Evolutionary conservation across 2,888 invertebrate species (phyloP).

Genomic region (Acleris emargana): DNA sequence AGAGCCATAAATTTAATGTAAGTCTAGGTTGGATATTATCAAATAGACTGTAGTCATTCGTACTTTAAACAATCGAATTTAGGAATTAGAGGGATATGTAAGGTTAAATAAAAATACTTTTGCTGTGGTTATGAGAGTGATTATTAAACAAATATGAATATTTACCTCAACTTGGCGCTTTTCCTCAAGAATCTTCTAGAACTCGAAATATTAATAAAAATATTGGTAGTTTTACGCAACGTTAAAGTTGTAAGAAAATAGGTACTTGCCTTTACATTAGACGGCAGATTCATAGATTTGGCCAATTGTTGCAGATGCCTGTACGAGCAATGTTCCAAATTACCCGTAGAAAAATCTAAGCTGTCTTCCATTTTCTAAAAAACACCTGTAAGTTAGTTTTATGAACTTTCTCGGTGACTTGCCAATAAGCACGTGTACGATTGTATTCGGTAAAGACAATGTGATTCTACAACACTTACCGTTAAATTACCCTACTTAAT

Average conservation of each 20-base stretch:
- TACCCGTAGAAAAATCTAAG: constrained; percentile 42
- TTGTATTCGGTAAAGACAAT: constrained; percentile 13
- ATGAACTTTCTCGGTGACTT: constrained; percentile 1
- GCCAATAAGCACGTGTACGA: constrained; percentile 40
- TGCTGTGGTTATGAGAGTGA: too few relatives aligned
- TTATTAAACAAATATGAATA: too few relatives aligned
- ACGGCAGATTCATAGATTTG: constrained; percentile 63
- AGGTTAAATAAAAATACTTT: too few relatives aligned
- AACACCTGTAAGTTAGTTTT: constrained; percentile 7
- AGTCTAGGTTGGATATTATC: too few relatives aligned
- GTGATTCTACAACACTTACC: constrained; percentile 10
- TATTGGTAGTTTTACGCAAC: neutral
- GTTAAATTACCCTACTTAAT: constrained; percentile 28
- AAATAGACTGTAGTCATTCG: too few relatives aligned
- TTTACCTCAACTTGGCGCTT: too few relatives aligned
- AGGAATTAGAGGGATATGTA: too few relatives aligned
- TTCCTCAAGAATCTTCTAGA: too few relatives aligned
- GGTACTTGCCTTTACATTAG: constrained; percentile 70
- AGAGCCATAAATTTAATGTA: too few relatives aligned
- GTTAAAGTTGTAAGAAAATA: constrained; percentile 3
- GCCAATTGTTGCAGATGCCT: constrained; percentile 65
- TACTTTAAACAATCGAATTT: too few relatives aligned
- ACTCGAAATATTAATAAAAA: too few relatives aligned
- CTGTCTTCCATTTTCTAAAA: constrained; percentile 42
- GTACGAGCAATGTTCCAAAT: constrained; percentile 56